Evolutionary conservation across 2,113 vertebrate genomes (phyloP), one percentile per base, ranked within the genome.

Genomic region (Psophia crepitans): DNA sequence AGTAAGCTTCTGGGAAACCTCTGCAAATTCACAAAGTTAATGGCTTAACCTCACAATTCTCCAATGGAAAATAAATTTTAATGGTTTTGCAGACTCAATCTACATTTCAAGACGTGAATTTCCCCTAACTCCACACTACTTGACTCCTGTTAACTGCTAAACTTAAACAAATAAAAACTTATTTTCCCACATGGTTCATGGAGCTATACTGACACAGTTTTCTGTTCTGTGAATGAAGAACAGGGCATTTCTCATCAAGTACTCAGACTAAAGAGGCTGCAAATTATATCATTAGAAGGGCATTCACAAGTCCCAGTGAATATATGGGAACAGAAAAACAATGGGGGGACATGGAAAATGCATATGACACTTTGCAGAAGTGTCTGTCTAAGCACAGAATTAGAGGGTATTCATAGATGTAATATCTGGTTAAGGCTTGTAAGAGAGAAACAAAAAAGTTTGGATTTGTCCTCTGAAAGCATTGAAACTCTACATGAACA

Each of bases 1-100:
- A 94, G 85, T 96, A 96, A 97, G 96, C 97, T 98, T 98, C 94
- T 97, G 97, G 96, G 97, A 98, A 97, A 97, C 95, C 93, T 96
- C 82, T 84, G 89, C 85, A 97, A 97, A 98, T 96, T 96, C 96
- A 96, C 95, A 94, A 96, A 97, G 96, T 97, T 97, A 97, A 97
- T 98, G 95, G 86, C 82, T 96, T 98, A 98, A 96, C 96, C 93
- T 98, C 91, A 73, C 48, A 97, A 96, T 96, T 98, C 98, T 97
- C 97, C 65, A 77, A 65, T 73, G 97, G 76, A 97, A 97, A 97
- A 98, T 97, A 95, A 79, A 91, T 97, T 96, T 90, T 97, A 97
- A 97, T 96, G 87, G 75, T 91, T 97, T 97, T 97, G 84, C 70
- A 93, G 77, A 77, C 83, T 97, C 94, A 92, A 79, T 93, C 21